Conservation (phyloP, 2,797 vertebrate genomes). For the Lepilemur septentrionalis region DNA sequence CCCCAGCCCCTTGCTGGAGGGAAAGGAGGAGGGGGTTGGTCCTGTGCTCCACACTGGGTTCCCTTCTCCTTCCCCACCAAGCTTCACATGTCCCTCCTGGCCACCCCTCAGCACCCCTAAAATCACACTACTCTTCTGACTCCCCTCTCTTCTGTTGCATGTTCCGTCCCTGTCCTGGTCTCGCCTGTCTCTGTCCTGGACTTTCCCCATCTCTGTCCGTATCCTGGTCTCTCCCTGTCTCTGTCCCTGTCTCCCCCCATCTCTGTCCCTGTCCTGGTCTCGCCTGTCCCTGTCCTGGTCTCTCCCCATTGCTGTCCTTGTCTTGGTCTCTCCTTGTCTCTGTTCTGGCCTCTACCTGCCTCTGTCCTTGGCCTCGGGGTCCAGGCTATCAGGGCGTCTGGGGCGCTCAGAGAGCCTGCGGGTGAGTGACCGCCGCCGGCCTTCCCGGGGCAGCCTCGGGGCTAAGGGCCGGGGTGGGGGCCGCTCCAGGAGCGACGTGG, state of each 20-base stretch:
- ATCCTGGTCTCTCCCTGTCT: background rate
- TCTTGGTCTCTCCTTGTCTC: background rate
- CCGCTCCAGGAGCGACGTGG: constrained; percentile 95
- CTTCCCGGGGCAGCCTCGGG: constrained; percentile 88
- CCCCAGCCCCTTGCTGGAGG: background rate
- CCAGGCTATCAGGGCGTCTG: constrained; percentile 88
- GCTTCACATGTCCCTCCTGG: background rate
- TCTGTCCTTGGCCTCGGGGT: constrained; percentile 67
- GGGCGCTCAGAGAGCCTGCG: constrained; percentile 94
- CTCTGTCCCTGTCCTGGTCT: background rate
- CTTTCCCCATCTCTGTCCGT: background rate
- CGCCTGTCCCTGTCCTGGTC: background rate
- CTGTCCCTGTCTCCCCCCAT: background rate
- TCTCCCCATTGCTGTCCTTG: background rate
- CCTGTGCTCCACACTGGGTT: background rate
- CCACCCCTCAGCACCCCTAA: background rate
- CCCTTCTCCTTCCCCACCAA: background rate
- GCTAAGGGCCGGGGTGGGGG: constrained; percentile 90
- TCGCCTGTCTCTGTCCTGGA: background rate
- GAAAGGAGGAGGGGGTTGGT: constrained; percentile 67
- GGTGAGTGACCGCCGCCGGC: constrained; percentile 90
- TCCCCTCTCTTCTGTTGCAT: constrained; percentile 70
- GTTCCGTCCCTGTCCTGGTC: constrained; percentile 48
- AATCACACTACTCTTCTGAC: constrained; percentile 51
- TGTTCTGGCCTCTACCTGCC: constrained; percentile 47